Evolutionary conservation across 2,888 invertebrate species (phyloP).

Genomic region (Eristalis arbustorum): DNA sequence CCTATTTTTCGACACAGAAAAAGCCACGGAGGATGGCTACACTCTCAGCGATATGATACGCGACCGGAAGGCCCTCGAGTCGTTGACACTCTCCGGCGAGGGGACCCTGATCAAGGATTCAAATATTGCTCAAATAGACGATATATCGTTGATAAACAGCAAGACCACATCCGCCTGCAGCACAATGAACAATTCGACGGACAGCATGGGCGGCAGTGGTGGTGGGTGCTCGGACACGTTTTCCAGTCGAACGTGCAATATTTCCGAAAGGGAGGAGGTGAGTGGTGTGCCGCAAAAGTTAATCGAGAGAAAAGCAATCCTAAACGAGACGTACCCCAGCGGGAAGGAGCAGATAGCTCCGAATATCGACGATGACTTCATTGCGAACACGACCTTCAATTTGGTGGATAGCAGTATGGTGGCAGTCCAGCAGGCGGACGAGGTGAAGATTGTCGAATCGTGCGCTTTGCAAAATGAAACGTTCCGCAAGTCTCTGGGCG

Average conservation of each 20-base stretch:
- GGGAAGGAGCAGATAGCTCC: conserved; percentile 60
- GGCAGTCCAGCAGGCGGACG: conserved; percentile 43
- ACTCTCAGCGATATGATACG: conserved; percentile 78
- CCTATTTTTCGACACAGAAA: conserved; percentile 71
- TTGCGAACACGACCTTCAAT: conserved; percentile 77
- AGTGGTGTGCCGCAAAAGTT: conserved; percentile 15
- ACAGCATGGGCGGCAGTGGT: conserved; percentile 74
- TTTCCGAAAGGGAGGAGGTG: conserved; percentile 26
- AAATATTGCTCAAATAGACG: conserved; percentile 79
- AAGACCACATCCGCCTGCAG: conserved; percentile 78
- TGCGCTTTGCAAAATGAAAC: conserved; percentile 69
- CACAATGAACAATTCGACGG: conserved; percentile 79
- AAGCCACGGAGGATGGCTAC: conserved; percentile 74
- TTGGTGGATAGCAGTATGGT: conserved; percentile 75
- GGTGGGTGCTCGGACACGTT: conserved; percentile 50
- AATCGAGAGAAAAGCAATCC: conserved; percentile 14
- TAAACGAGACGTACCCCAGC: conserved; percentile 62
- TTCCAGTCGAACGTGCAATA: conserved; percentile 61
- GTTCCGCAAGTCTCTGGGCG: conserved; percentile 72
- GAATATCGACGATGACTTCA: conserved; percentile 74
- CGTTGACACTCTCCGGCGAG: conserved; percentile 78
- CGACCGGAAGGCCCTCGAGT: conserved; percentile 78
- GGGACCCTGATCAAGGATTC: conserved; percentile 78
- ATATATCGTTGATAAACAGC: conserved; percentile 77
- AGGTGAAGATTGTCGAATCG: conserved; percentile 35